These are phyloP conservation scores for Sitta carolinensis DNA, from an alignment of 2,797 vertebrate genomes.

Conservation along the genomic window DNA sequence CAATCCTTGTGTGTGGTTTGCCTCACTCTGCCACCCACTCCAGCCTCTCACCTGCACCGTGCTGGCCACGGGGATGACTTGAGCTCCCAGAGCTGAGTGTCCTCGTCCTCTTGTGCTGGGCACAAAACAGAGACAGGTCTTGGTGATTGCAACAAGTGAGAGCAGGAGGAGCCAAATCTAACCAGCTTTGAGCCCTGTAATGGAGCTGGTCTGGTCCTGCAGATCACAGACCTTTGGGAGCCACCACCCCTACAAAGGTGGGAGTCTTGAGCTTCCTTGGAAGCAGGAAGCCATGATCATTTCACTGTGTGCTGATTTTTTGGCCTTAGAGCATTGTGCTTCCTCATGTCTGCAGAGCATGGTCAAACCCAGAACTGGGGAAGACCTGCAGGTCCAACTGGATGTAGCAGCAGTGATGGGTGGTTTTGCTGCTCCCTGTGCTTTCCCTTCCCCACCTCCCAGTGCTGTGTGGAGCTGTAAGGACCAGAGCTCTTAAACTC, in stretches of 20 bases:
- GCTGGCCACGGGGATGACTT: background rate
- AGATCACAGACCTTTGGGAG: background rate
- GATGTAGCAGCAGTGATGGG: background rate
- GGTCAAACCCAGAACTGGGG: background rate
- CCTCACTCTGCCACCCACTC: background rate
- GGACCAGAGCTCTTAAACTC: background rate
- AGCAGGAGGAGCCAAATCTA: background rate
- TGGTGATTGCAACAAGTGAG: background rate
- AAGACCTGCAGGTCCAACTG: fast-evolving
- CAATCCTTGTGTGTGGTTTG: background rate
- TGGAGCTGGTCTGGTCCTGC: background rate
- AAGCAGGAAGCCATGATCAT: background rate
- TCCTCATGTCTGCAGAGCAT: background rate
- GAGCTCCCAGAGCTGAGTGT: background rate
- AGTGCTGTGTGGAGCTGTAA: background rate
- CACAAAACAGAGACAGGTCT: background rate
- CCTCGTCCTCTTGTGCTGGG: fast-evolving
- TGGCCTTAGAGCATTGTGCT: background rate
- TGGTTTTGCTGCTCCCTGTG: background rate
- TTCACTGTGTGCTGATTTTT: background rate
- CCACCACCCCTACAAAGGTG: too few relatives aligned
- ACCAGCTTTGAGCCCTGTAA: fast-evolving
- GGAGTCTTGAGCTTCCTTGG: background rate
- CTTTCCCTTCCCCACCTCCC: background rate
- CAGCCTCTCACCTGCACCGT: background rate